Evolutionary conservation across 2,888 invertebrate genomes (phyloP), one percentile per base, ranked within the genome.

Genomic region (Peribatodes rhomboidaria): DNA sequence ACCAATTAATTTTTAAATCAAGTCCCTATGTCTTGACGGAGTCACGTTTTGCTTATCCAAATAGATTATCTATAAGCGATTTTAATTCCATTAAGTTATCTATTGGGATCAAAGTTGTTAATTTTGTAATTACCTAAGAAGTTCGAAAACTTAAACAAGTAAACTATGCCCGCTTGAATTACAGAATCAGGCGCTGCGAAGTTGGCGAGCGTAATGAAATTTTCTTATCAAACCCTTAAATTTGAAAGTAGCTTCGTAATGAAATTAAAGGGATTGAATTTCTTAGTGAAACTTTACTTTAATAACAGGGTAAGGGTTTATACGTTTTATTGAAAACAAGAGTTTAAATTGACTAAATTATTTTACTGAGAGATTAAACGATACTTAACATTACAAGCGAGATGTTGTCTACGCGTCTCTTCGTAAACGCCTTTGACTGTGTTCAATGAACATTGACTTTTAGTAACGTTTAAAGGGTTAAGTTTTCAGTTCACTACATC

Each of bases 191-290:
- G 50, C 65, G 58, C 60, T 67, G 47, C 59, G 47, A 67, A 70
- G 58, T 67, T 62, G 62, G 62, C 27, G 37, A 62, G 62, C 50
- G 62, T 67, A 67, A 69, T 67, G 57, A 57, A 70, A 67, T 63
- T 61, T 62, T 62, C 46, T 62, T 57, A 62, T 62, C 56, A 64
- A 66, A 50, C 49, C 58, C 61, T 65, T 65, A 63, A 67, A 65
- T 60, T 67, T 65, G 55, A 54, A 65, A 56, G 58, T 56, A 63
- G 62, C 67, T 65, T 52, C 41, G 49, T 69, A 62, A 67, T 67
- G 16, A 60, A 67, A 67, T 64, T 67, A 62, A 44, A 58, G 54
- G 47, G 60, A 67, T 62, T 58, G 50, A 63, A 65, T 59, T 62
- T 67, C 60, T 54, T 39, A 59, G 58, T 62, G 33, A 67, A 65